phyloP scores from a whole-genome alignment of 2,797 vertebrate species.

The Sebastes trivittatus region DNA sequence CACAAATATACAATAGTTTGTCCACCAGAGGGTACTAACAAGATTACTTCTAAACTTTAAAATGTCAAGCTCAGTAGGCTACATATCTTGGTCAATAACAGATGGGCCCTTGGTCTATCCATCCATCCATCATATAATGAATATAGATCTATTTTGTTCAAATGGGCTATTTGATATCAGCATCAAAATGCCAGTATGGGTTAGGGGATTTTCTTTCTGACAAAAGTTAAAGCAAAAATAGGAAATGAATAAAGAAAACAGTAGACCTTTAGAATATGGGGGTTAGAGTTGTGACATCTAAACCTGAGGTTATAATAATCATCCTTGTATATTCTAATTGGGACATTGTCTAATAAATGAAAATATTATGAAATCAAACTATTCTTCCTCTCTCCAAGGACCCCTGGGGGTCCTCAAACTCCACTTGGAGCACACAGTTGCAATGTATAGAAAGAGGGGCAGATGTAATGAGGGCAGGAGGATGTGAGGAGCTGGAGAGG shows the following conservation, averaged over 20 bases:
- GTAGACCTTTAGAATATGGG: not conserved
- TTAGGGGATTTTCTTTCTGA: not conserved
- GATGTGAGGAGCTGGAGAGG: slow-evolving; percentile 26
- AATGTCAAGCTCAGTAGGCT: not conserved
- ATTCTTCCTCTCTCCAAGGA: slow-evolving; percentile 40
- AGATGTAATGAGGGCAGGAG: slow-evolving; percentile 32
- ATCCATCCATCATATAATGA: not conserved
- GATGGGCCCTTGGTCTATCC: not conserved
- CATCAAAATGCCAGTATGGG: not conserved
- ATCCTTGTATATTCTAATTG: not conserved
- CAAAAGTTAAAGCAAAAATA: not conserved
- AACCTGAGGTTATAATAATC: slow-evolving; percentile 18
- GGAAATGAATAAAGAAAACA: not conserved
- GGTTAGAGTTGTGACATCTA: not conserved
- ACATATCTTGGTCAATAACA: not conserved
- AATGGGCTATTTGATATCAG: not conserved
- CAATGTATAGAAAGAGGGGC: slow-evolving; percentile 32
- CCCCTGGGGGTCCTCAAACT: slow-evolving; percentile 53
- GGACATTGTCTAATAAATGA: slow-evolving; percentile 1
- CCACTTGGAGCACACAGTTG: slow-evolving; percentile 45
- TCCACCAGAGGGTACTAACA: slow-evolving; percentile 3
- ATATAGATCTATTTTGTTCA: not conserved
- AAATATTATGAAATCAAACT: slow-evolving; percentile 26
- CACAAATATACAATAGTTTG: not conserved
- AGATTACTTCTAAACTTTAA: not conserved